Base-by-base conservation (phyloP, 2,888 invertebrate species). In the Bugulina stolonifera region DNA sequence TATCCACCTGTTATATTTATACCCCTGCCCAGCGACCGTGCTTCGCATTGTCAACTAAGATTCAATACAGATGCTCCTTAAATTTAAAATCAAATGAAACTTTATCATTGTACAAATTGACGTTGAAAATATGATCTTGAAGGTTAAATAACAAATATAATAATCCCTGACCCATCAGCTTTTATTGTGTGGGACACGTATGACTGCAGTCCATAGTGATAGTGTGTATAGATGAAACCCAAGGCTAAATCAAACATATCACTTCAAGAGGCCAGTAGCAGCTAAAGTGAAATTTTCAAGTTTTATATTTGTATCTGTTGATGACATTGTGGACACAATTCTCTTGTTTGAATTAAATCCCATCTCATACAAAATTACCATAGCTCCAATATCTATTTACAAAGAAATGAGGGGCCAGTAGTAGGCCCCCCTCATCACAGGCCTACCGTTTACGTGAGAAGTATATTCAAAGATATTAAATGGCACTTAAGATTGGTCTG, bases 261-360 rank as follows among this genome's bases (percentile, higher is more conserved):
- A 64, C 32, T 64, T 64, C 10, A 64, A 64, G 32, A 32, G 25
- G 25, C 32, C 29, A 32, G 64, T 25, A 22, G 64, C 25, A 29
- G 27, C 10, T 14, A 29, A 32, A 32, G 32, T 25, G 14, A 22
- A 64, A 25, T 27, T 64, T 32, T 64, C 64, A 64, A 34, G 29
- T 64, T 64, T 64, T 64, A 22, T 64, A 64, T 64, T 64, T 64
- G 64, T 64, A 64, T 64, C 64, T 64, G 22, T 64, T 64, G 32
- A 32, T 64, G 32, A n/a, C 27, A 25, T 10, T n/a, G n/a, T n/a
- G n/a, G n/a, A n/a, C n/a, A n/a, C n/a, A n/a, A n/a, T n/a, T n/a
- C n/a, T n/a, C n/a, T n/a, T n/a, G n/a, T 57, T 57, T 57, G 57
- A 5, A 57, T 57, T 57, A 57, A 5, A 57, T 22, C 5, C 57